phyloP scores from a whole-genome alignment of 2,888 invertebrate species.

The Lissocephala sabroskyi region DNA sequence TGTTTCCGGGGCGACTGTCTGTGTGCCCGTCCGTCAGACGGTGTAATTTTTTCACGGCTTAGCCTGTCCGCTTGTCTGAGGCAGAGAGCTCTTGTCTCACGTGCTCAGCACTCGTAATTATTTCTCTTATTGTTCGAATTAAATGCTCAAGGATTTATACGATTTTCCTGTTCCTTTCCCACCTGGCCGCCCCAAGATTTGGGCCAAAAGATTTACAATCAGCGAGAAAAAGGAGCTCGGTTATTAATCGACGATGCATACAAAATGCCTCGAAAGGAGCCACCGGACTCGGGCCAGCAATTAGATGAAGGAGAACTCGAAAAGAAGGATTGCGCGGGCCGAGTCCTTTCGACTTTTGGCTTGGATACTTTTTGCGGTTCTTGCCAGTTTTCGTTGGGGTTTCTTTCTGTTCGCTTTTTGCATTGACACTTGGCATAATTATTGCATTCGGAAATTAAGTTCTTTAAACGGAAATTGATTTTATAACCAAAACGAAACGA shows the following conservation, averaged over 20 bases:
- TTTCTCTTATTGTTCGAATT: conserved; percentile 65
- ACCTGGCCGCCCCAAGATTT: conserved; percentile 29
- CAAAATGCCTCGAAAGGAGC: conserved; percentile 3
- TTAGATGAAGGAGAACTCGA: background rate
- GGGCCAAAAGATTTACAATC: conserved; percentile 30
- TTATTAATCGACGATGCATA: conserved; percentile 50
- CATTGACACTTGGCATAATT: conserved; percentile 68
- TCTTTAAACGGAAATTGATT: conserved; percentile 70
- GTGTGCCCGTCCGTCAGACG: conserved; percentile 15
- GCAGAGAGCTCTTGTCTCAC: conserved; percentile 57
- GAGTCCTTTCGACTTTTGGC: background rate
- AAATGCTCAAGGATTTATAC: conserved; percentile 61
- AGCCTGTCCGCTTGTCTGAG: conserved; percentile 22
- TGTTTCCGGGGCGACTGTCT: conserved; percentile 49
- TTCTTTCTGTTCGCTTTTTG: conserved; percentile 9
- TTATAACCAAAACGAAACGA: conserved; percentile 43
- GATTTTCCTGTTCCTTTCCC: conserved; percentile 22
- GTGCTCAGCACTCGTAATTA: conserved; percentile 66
- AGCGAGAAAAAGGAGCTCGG: conserved; percentile 15
- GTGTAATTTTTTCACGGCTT: conserved; percentile 61
- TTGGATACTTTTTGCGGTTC: conserved; percentile 15
- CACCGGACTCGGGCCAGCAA: too few relatives aligned
- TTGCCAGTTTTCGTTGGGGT: background rate
- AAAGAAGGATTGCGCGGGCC: conserved; percentile 3
- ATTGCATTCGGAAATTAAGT: conserved; percentile 71